These are phyloP conservation scores for Pantherophis guttatus DNA, from an alignment of 2,113 vertebrate species.

Conservation along the genomic window DNA sequence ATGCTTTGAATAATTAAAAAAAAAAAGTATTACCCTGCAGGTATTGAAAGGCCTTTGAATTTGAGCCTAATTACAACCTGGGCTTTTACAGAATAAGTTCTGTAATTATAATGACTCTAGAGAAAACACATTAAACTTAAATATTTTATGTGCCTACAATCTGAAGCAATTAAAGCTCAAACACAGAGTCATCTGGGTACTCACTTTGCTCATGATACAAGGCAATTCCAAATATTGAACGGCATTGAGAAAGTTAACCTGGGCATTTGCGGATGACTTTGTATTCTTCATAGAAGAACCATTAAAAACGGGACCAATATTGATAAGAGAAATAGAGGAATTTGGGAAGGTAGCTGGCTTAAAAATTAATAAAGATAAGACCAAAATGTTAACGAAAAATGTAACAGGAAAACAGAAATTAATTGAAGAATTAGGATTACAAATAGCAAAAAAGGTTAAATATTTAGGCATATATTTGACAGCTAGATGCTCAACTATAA, in stretches of 20 bases:
- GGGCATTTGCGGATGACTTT: neutral
- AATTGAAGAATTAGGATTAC: no score
- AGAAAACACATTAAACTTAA: neutral
- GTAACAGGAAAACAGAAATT: no score
- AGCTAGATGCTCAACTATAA: no score
- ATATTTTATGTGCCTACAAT: neutral
- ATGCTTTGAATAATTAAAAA: neutral
- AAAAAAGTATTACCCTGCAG: neutral
- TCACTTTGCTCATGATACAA: neutral
- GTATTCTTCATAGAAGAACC: no score
- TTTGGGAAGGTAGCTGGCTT: no score
- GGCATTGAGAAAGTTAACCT: neutral
- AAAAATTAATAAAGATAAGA: no score
- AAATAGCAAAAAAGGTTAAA: no score
- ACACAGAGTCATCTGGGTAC: neutral
- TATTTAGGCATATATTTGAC: no score
- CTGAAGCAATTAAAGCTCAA: neutral
- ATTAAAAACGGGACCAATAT: no score
- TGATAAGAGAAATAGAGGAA: no score
- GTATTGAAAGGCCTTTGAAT: neutral
- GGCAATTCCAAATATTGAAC: neutral
- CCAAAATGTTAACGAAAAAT: no score
- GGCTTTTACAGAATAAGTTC: neutral
- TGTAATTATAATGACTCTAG: neutral
- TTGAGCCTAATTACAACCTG: neutral